Evolutionary conservation across 2,797 vertebrate species (phyloP), one percentile per base, ranked within the genome.

Genomic region (Synaphobranchus kaupii): DNA sequence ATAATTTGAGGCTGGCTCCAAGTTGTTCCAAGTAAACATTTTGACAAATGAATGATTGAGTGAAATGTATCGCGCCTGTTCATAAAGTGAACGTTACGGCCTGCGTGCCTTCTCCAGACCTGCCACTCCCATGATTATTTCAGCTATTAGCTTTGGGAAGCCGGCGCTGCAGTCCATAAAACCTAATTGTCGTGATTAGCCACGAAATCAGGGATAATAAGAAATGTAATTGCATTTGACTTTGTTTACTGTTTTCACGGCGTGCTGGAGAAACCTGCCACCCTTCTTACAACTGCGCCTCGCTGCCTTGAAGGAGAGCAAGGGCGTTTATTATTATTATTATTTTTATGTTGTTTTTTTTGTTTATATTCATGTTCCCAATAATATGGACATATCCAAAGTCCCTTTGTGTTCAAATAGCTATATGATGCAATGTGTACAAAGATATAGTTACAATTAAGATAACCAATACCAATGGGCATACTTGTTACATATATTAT

Each of bases 111-210:
- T 12, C 22, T 68, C n/a, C 28, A 73, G 28, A 73, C 10, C 28
- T 73, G 68, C 68, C 73, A 47, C 15, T 15, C 73, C 25, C 34
- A 76, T 76, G 15, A 81, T n/a, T 81, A 81, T 81, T 81, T 48
- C 47, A 81, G 78, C 47, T 48, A 50, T n/a, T 81, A 81, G 47
- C 25, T 34, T 25, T 34, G 15, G 73, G 44, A 22, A 76, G 73
- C 34, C 5, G 20, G 6, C 17, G 73, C 39, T 44, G 34, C 17
- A 44, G 15, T 76, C 73, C 73, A 76, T 76, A 76, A 44, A 76
- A 13, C 34, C 31, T 76, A 44, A 76, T 76, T 76, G 73, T 44
- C 1, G 39, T 76, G 34, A 39, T 76, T n/a, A 44, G 31, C 68
- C 28, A 39, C 28, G 13, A 28, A 73, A 34, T 73, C 68, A 73